Evolutionary conservation across 2,888 invertebrate species (phyloP).

Genomic region (Cristatella mucedo): DNA sequence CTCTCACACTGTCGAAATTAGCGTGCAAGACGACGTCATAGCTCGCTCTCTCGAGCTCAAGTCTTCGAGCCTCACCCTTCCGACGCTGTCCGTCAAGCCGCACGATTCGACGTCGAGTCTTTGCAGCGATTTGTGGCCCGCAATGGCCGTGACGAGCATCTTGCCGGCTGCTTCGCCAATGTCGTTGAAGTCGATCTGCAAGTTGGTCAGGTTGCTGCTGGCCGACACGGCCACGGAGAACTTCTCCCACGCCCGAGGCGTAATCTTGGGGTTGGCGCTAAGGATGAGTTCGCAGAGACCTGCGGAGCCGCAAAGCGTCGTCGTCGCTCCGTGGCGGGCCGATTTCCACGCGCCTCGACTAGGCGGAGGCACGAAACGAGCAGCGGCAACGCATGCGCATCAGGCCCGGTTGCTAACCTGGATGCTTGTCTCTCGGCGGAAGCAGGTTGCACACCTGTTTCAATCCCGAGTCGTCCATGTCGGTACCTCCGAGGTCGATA

Average conservation of each 20-base stretch:
- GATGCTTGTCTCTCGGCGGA: conserved; percentile 17
- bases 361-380: too few species aligned
- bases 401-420: too few species aligned
- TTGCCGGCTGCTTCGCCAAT: conserved; percentile 23
- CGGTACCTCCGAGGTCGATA: conserved; percentile 29
- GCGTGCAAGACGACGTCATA: too few species aligned
- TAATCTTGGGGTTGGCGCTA: conserved; percentile 25
- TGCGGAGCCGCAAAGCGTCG: conserved; percentile 12
- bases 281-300: conserved; percentile 26
- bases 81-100: conserved; percentile 22
- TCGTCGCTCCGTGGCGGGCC: too few species aligned
- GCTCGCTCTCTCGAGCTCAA: too few species aligned
- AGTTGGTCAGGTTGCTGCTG: conserved; percentile 17
- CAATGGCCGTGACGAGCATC: conserved; percentile 22
- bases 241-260: conserved; percentile 22
- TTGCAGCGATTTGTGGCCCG: conserved; percentile 21
- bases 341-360: too few species aligned
- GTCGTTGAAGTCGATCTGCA: conserved; percentile 27
- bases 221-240: conserved; percentile 25
- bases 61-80: conserved; percentile 20
- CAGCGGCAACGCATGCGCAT: too few species aligned
- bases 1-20: too few species aligned
- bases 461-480: conserved; percentile 21
- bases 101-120: conserved; percentile 26
- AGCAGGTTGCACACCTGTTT: conserved; percentile 18